Conservation (phyloP, 2,888 invertebrate species). For the Allygus modestus region DNA sequence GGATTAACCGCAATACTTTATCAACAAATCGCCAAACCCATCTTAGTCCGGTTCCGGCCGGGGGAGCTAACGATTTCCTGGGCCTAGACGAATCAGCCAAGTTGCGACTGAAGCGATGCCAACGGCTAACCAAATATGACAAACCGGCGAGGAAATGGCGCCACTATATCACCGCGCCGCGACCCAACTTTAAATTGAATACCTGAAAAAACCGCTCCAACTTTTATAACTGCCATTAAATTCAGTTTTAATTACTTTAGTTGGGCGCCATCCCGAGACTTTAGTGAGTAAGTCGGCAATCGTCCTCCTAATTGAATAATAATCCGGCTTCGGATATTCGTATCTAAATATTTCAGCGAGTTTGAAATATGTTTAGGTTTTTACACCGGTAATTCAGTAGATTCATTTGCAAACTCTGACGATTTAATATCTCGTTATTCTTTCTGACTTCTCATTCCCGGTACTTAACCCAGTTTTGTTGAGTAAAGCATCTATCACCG, state of each 20-base stretch:
- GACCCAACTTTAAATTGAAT: conserved; percentile 57
- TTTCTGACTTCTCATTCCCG: background rate
- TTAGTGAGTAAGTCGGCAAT: conserved; percentile 24
- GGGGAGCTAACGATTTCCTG: background rate
- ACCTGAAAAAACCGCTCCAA: conserved; percentile 47
- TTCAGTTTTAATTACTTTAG: conserved; percentile 53
- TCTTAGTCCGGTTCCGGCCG: conserved; percentile 11
- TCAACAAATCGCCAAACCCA: conserved; percentile 26
- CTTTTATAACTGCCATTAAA: conserved; percentile 50
- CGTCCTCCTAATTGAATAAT: conserved; percentile 35
- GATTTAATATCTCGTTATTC: background rate
- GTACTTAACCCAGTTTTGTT: background rate
- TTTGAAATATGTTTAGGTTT: conserved; percentile 3
- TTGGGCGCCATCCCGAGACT: background rate
- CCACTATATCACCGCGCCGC: conserved; percentile 34
- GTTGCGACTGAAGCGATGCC: conserved; percentile 23
- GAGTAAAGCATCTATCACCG: too few relatives aligned
- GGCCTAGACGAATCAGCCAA: conserved; percentile 18
- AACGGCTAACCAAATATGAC: conserved; percentile 46
- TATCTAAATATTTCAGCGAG: background rate
- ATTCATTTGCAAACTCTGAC: conserved; percentile 6
- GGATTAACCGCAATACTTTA: conserved; percentile 22
- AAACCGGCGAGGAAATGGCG: conserved; percentile 51
- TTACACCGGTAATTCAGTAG: background rate
- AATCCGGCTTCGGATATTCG: background rate